Conservation (phyloP, 1,140 invertebrate species). For the Battus philenor region DNA sequence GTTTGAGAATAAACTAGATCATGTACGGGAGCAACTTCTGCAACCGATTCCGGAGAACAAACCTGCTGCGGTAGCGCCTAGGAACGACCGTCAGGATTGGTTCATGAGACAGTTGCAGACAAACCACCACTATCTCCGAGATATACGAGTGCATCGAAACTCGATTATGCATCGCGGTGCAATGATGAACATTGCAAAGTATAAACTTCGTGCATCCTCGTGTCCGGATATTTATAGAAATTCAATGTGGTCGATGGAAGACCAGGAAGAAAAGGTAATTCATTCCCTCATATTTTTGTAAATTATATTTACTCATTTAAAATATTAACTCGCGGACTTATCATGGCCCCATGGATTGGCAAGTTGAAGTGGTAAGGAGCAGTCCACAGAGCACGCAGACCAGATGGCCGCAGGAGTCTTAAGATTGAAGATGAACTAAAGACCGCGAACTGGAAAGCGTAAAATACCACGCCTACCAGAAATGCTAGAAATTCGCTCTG, state of each 20-base stretch:
- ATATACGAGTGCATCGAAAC: constrained; percentile 85
- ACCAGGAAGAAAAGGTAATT: constrained; percentile 80
- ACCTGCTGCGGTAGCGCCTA: constrained; percentile 38
- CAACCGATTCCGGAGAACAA: constrained; percentile 65
- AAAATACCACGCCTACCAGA: too few species aligned
- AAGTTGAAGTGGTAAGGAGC: too few species aligned
- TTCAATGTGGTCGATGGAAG: constrained; percentile 90
- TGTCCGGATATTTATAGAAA: constrained; percentile 94
- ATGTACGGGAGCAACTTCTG: constrained; percentile 50
- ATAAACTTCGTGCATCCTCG: constrained; percentile 89
- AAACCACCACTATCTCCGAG: constrained; percentile 83
- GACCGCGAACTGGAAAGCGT: too few species aligned
- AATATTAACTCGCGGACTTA: too few species aligned
- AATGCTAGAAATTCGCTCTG: too few species aligned
- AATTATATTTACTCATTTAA: too few species aligned
- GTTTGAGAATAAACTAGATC: constrained; percentile 55
- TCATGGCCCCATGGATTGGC: too few species aligned
- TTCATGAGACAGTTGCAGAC: constrained; percentile 76
- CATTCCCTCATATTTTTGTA: too few species aligned
- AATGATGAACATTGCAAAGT: constrained; percentile 88
- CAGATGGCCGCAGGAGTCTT: too few species aligned
- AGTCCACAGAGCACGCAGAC: too few species aligned
- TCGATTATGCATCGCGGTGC: constrained; percentile 90
- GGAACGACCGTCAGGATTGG: constrained; percentile 63
- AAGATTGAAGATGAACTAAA: too few species aligned